These are phyloP conservation scores for Apodemus agrarius DNA, from an alignment of 2,797 vertebrate genomes.

Conservation along the genomic window DNA sequence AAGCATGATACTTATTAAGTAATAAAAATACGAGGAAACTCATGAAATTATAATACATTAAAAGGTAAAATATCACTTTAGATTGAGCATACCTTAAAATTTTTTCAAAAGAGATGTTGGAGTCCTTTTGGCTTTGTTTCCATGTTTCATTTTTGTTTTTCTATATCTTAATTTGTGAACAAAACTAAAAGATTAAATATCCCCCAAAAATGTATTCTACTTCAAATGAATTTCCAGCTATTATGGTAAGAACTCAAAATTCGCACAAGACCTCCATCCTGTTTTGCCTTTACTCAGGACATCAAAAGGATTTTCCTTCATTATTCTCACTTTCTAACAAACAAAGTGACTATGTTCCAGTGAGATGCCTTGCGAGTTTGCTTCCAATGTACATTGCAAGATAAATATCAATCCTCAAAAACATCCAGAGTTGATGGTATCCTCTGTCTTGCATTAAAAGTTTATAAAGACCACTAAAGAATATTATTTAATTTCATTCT, in stretches of 20 bases:
- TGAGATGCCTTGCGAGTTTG: not conserved
- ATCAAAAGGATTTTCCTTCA: constrained; percentile 33
- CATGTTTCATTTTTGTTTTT: not conserved
- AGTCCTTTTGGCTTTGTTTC: not conserved
- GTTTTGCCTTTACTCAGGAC: not conserved
- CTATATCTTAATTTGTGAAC: constrained; percentile 18
- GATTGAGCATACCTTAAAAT: not conserved
- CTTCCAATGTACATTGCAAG: not conserved
- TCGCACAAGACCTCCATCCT: not conserved
- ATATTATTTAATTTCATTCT: constrained; percentile 23
- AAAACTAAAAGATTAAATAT: constrained; percentile 38
- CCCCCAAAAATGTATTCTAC: not conserved
- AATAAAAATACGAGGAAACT: not conserved
- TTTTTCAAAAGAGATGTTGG: not conserved
- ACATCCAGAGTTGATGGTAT: not conserved
- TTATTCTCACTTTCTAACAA: not conserved
- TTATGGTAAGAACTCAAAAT: constrained; percentile 22
- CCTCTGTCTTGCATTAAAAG: not conserved
- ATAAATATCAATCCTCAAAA: not conserved
- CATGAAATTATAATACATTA: not conserved
- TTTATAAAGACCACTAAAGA: not conserved
- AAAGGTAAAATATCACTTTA: not conserved
- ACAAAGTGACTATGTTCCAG: not conserved
- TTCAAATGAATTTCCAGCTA: constrained; percentile 46
- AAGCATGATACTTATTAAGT: not conserved